phyloP scores from a whole-genome alignment of 2,888 invertebrate genomes.

The Cataglyphis altisquamis region DNA sequence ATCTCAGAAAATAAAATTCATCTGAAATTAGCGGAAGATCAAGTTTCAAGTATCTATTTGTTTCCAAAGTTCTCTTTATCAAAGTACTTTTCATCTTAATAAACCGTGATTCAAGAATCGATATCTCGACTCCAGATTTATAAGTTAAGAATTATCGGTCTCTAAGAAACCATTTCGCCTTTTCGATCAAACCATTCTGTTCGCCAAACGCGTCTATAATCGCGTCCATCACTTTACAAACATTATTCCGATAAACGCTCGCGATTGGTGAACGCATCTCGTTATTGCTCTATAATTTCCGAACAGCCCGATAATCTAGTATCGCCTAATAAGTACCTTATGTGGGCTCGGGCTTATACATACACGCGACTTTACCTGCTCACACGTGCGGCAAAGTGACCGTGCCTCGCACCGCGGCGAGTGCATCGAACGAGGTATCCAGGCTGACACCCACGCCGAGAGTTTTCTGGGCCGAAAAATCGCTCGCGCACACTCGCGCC shows the following conservation, averaged over 20 bases:
- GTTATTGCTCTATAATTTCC: background rate
- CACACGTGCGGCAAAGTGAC: constrained; percentile 72
- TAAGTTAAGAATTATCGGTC: background rate
- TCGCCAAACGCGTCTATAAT: background rate
- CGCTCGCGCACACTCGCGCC: constrained; percentile 73
- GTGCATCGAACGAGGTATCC: constrained; percentile 80
- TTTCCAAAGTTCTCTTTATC: constrained; percentile 2
- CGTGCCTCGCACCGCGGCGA: constrained; percentile 67
- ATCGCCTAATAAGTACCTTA: background rate
- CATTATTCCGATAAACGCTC: background rate
- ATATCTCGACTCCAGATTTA: constrained; percentile 12
- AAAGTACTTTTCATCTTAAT: constrained; percentile 4
- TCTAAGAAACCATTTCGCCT: background rate
- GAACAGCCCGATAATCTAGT: constrained; percentile 6
- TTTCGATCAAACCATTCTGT: background rate
- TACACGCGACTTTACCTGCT: constrained; percentile 62
- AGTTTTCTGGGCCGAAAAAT: constrained; percentile 84
- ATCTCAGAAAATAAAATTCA: constrained; percentile 1
- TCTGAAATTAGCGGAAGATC: background rate
- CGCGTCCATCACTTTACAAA: background rate
- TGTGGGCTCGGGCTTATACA: background rate
- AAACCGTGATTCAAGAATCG: background rate
- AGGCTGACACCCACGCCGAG: constrained; percentile 82
- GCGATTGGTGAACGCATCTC: background rate
- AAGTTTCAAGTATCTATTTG: constrained; percentile 9